These are phyloP conservation scores for Heliconius erato DNA, from an alignment of 2,888 invertebrate species.

Conservation along the genomic window DNA sequence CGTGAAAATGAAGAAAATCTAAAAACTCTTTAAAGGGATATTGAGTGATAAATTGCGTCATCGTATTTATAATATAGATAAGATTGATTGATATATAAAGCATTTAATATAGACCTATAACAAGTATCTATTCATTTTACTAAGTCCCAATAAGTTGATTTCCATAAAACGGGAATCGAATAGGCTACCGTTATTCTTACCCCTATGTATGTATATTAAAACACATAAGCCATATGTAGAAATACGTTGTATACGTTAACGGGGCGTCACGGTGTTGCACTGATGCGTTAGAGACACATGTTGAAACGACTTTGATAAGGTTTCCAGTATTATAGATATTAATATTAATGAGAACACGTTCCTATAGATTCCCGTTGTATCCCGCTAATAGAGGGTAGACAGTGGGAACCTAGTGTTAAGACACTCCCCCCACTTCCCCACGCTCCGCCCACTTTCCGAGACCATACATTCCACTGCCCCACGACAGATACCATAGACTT, in stretches of 20 bases:
- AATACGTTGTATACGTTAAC: slow-evolving; percentile 50
- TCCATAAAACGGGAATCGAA: background rate
- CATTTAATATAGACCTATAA: too few relatives aligned
- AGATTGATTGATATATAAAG: too few relatives aligned
- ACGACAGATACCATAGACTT: too few relatives aligned
- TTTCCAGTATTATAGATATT: slow-evolving; percentile 3
- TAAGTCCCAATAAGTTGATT: too few relatives aligned
- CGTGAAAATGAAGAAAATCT: too few relatives aligned
- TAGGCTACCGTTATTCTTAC: background rate
- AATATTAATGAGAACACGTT: background rate
- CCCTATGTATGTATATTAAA: background rate
- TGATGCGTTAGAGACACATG: slow-evolving; percentile 14
- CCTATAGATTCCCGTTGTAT: background rate
- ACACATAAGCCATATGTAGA: slow-evolving; percentile 41
- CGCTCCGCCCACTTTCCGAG: background rate
- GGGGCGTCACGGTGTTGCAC: slow-evolving; percentile 50
- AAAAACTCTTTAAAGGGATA: too few relatives aligned
- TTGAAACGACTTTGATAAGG: slow-evolving; percentile 11
- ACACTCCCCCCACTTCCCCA: background rate
- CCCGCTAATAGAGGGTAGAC: background rate
- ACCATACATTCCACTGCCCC: too few relatives aligned
- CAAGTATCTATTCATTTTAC: too few relatives aligned
- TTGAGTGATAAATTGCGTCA: too few relatives aligned
- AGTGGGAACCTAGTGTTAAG: background rate
- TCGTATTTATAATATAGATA: too few relatives aligned